Conservation (phyloP, 1,140 invertebrate species). For the Dreissena rostriformis region DNA sequence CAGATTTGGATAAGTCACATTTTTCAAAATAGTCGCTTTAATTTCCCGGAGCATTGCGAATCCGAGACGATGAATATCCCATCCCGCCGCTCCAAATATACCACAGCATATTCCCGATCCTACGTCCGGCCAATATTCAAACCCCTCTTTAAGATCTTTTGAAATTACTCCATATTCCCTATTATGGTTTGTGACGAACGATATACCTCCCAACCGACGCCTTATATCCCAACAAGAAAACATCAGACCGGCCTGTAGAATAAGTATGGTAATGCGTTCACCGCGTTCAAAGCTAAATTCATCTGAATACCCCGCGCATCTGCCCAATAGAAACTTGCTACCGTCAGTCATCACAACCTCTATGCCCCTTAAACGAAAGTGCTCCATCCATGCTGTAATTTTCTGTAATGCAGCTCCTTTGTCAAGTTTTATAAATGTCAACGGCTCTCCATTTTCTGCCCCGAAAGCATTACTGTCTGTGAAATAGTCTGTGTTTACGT, state of each 20-base stretch:
- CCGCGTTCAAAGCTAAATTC: neutral
- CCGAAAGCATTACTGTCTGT: conserved; percentile 2
- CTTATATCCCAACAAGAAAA: neutral
- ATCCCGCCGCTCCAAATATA: neutral
- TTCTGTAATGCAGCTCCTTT: neutral
- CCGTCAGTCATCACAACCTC: conserved; percentile 4
- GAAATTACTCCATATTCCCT: neutral
- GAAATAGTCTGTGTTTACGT: neutral
- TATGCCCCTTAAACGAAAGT: neutral
- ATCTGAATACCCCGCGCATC: neutral
- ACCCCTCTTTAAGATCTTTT: neutral
- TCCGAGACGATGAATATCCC: neutral
- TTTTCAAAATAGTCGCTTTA: neutral
- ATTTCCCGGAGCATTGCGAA: conserved; percentile 1
- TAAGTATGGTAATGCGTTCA: neutral
- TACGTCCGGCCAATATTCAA: neutral
- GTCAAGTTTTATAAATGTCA: neutral
- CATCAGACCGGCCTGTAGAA: neutral
- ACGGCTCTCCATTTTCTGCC: neutral
- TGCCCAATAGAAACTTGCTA: neutral
- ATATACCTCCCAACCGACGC: neutral
- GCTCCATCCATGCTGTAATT: neutral
- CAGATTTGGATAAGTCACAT: neutral
- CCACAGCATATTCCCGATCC: conserved; percentile 10
- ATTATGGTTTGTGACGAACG: neutral